Base-by-base conservation (phyloP, 2,888 invertebrate genomes). In the Tetragnatha montana region DNA sequence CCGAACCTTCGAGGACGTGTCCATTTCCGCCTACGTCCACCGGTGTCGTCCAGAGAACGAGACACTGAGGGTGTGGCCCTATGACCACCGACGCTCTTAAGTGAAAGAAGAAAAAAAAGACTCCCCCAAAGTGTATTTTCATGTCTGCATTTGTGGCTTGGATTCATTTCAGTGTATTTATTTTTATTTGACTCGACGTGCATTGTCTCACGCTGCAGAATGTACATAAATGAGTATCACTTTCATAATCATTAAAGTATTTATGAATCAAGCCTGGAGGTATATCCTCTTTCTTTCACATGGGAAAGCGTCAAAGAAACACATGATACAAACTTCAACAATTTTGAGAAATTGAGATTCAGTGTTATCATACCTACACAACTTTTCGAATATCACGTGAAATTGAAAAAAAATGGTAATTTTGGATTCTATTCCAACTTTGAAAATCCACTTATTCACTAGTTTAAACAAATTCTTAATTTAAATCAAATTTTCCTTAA, bases 201-300 rank as follows among this genome's bases (percentile, higher is more conserved):
- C 85, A 89, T 89, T 69, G 83, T 76, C 49, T 51, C 51, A 79
- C 88, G 74, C 68, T 74, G 79, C 79, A 78, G 75, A 76, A 70
- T 89, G 89, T 89, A 89, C 81, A 86, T 89, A 60, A 71, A 50
- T 76, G 89, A 76, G 76, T 70, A 81, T 85, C 81, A 88, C 60
- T 85, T 35, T 89, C 89, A 89, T 89, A 81, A 81, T 89, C 89
- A 89, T 89, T 89, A 89, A 89, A 89, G 22, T 89, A 49, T 89
- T 85, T 79, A 85, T 78, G 79, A 78, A 84, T 71, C 81, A 19
- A 7, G 14, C 22, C 35, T 78, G 1, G 10, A 10, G 17, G 50
- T 76, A 51, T 50, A 14, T 8, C 4, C 60, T 12, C 17, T 60
- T 10, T 60, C 12, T 60, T 8, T 14, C 60, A 60, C 60, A 60